Base-by-base conservation (phyloP, 2,888 invertebrate species). In the Lottia gigantea region DNA sequence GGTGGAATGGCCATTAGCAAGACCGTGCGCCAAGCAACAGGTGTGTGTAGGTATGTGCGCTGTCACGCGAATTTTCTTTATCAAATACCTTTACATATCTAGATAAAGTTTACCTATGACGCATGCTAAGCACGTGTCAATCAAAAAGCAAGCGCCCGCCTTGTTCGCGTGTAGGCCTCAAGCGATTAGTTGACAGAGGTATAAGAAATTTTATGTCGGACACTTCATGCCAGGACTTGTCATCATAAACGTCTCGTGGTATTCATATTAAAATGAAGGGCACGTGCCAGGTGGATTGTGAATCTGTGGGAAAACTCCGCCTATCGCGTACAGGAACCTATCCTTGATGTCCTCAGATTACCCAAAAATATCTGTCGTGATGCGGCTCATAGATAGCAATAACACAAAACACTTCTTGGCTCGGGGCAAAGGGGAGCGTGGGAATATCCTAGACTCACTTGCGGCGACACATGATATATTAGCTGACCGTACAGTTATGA, bases 291-390 rank as follows among this genome's bases (percentile, higher is more conserved):
- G 61, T 31, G 49, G 67, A 49, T 61, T 47, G 47, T 55, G 49
- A 46, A 66, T 75, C 65, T 73, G 78, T 76, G 78, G 75, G 76
- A 78, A 77, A 72, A 71, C 74, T 66, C 66, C 74, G 70, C 77
- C 77, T 73, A 55, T 23, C 15, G 23, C 23, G 19, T 55, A 19
- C 55, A 19, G 2, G 55, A 19, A 23, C 55, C 55, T 55, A 55
- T 55, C 55, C 55, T 55, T 55, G 55, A 19, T 55, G 55, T 55
- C 55, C 55, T 55, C 55, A 23, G 14, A 55, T 55, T 55, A 55
- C 55, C 55, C 14, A 23, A 23, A 11, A 23, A 55, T 55, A 55
- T 19, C 19, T 12, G 55, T 55, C 55, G 55, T 55, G 55, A 55
- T 55, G 55, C 55, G 55, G 55, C 19, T 19, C 55, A 55, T 55